Evolutionary conservation across 2,113 vertebrate genomes (phyloP).

Genomic region (Engystomops pustulosus): DNA sequence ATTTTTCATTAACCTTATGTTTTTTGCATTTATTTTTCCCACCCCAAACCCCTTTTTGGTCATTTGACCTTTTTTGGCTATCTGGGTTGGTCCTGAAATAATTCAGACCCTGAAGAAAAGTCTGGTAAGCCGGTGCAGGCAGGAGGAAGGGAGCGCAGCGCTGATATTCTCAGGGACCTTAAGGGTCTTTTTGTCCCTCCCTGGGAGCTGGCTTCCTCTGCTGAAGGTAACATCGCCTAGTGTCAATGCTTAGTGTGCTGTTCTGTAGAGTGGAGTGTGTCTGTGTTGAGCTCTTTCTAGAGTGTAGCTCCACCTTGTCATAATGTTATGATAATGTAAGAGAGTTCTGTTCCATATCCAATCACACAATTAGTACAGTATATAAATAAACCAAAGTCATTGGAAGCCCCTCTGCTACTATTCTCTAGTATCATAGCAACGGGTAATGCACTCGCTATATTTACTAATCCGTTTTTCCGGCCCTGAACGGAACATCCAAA

Average conservation of each 20-base stretch:
- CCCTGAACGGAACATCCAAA: too few species aligned
- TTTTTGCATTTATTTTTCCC: neutral
- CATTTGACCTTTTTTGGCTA: slow-evolving; percentile 38
- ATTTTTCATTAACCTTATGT: neutral
- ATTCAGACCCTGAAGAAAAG: slow-evolving; percentile 73
- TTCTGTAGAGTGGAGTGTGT: slow-evolving; percentile 55
- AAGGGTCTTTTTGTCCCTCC: slow-evolving; percentile 79
- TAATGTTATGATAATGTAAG: neutral
- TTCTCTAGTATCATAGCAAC: too few species aligned
- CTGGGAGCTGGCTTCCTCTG: slow-evolving; percentile 76
- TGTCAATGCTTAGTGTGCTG: slow-evolving; percentile 62
- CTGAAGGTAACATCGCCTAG: slow-evolving; percentile 75
- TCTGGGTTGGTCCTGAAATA: slow-evolving; percentile 66
- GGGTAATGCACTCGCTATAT: too few species aligned
- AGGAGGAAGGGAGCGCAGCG: slow-evolving; percentile 74
- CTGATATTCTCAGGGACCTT: slow-evolving; percentile 80
- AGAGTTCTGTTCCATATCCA: neutral
- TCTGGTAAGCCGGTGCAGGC: slow-evolving; percentile 68
- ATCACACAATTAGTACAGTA: neutral
- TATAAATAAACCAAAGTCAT: neutral
- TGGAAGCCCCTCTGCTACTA: too few species aligned
- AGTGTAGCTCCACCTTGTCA: neutral
- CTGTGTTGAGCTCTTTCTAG: neutral
- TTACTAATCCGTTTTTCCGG: too few species aligned
- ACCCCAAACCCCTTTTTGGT: neutral